Percentiles rank a stretch among this genome's conserved stretches.
Evolutionary conservation across 2,888 invertebrate genomes (phyloP).

Genomic region (Drosophila picticornis): DNA sequence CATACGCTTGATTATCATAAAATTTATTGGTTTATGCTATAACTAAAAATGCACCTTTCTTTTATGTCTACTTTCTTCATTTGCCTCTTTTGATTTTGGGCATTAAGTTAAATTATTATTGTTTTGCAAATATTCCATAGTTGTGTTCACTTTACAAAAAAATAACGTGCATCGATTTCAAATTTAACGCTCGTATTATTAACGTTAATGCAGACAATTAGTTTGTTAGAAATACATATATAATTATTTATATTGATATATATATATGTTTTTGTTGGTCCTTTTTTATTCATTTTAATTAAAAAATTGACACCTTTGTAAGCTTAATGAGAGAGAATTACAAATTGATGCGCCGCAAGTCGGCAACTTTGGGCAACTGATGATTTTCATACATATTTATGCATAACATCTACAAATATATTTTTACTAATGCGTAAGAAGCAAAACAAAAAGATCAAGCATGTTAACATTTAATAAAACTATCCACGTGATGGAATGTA

Average conservation of each 20-base stretch:
- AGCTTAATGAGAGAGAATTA: conserved; percentile 13
- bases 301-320: conserved; percentile 16
- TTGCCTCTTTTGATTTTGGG: conserved; percentile 7
- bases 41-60: conserved; percentile 2
- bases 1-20: conserved; percentile 16
- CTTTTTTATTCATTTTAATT: conserved; percentile 18
- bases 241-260: not conserved
- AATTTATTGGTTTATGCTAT: conserved; percentile 23
- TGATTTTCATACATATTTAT: conserved; percentile 33
- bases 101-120: conserved; percentile 40
- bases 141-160: not conserved
- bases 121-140: conserved; percentile 12
- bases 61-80: not conserved
- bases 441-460: conserved; percentile 31
- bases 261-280: conserved; percentile 24
- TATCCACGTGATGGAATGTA: conserved; percentile 35
- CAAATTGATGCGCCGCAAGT: conserved; percentile 19
- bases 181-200: conserved; percentile 62
- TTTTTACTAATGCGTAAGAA: conserved; percentile 67
- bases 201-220: conserved; percentile 48
- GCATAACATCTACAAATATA: conserved; percentile 45
- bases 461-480: conserved; percentile 58
- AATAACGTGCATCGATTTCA: conserved; percentile 25
- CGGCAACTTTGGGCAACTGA: conserved; percentile 15
- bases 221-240: conserved; percentile 14